These are phyloP conservation scores for Dicranocentrus wangi DNA, from an alignment of 2,888 invertebrate genomes.

Conservation along the genomic window DNA sequence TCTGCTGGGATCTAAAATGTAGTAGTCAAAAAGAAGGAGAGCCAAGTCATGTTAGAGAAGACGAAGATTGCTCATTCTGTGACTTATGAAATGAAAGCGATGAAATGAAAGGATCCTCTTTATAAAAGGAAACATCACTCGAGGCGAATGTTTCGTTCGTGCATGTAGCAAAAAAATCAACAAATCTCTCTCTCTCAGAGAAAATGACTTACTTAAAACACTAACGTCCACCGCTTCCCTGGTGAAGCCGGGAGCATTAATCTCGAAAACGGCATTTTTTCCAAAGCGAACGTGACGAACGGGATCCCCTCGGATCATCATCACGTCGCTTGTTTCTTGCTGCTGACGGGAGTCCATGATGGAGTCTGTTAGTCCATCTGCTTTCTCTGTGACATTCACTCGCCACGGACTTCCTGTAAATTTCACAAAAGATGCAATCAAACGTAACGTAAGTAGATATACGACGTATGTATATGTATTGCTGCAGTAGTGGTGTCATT, in stretches of 20 bases:
- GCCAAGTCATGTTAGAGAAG: too few species aligned
- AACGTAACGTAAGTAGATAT: too few species aligned
- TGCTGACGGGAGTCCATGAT: slow-evolving; percentile 68
- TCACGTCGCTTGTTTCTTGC: slow-evolving; percentile 62
- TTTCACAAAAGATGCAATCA: too few species aligned
- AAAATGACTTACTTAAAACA: slow-evolving; percentile 77
- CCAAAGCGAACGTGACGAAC: slow-evolving; percentile 88
- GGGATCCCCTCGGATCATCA: slow-evolving; percentile 67
- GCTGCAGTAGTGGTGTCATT: too few species aligned
- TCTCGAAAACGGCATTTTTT: slow-evolving; percentile 90
- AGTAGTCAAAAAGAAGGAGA: too few species aligned
- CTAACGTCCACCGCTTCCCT: slow-evolving; percentile 78
- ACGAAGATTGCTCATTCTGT: too few species aligned
- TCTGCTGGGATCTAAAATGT: slow-evolving; percentile 83
- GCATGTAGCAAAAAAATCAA: neutral
- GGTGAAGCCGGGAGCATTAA: slow-evolving; percentile 81
- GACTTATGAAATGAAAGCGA: too few species aligned
- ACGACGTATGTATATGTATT: too few species aligned
- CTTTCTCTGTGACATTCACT: slow-evolving; percentile 88
- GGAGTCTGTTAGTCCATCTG: slow-evolving; percentile 76
- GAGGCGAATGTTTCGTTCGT: too few species aligned
- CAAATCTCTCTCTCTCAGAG: neutral
- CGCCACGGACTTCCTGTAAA: slow-evolving; percentile 93
- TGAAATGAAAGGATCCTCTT: too few species aligned
- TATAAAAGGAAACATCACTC: too few species aligned